Base-by-base conservation (phyloP, 2,797 vertebrate species). In the Xiphorhynchus erythropygius region DNA sequence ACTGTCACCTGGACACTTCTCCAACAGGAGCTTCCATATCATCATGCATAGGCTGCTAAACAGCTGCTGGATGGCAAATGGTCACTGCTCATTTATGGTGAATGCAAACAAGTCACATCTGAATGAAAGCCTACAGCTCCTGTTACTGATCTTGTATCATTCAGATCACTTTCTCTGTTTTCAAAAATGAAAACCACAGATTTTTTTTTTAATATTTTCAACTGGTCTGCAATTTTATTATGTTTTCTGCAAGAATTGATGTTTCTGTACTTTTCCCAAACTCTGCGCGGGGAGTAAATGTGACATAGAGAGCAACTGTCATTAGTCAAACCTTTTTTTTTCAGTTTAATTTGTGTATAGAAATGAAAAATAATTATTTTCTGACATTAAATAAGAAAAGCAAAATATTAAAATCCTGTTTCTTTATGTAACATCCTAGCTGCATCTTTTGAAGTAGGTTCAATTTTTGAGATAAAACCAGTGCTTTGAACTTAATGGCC, bases 401-500 rank as follows among this genome's bases (percentile, higher is more conserved):
- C 56, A 92, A 94, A 86, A 67, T 85, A 95, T 68, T 94, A 75
- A 92, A 77, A 39, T 81, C 57, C 32, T 68, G 19, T 83, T 92
- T 92, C 65, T 91, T 96, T 96, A 73, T 94, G 32, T 67, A 88
- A 68, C 59, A 46, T 55, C 13, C 15, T 69, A 94, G 70, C 64
- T 95, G 71, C 7, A 65, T 47, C 4, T 84, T 87, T 68, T 78
- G 52, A 60, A 70, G 53, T 59, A 90, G 57, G 67, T 75, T 89
- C 42, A 6, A 37, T 87, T 94, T 94, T 89, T 96, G 39, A 77
- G 30, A 41, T 64, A 69, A 97, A 96, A 68, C 17, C 24, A 56
- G 28, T 57, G 44, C 75, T 96, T 96, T 74, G 85, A 93, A 96
- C 83, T 94, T 96, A 89, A 93, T 91, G 89, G 84, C 70, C 92